phyloP scores from a whole-genome alignment of 1,140 invertebrate genomes.

The Wasmannia auropunctata region DNA sequence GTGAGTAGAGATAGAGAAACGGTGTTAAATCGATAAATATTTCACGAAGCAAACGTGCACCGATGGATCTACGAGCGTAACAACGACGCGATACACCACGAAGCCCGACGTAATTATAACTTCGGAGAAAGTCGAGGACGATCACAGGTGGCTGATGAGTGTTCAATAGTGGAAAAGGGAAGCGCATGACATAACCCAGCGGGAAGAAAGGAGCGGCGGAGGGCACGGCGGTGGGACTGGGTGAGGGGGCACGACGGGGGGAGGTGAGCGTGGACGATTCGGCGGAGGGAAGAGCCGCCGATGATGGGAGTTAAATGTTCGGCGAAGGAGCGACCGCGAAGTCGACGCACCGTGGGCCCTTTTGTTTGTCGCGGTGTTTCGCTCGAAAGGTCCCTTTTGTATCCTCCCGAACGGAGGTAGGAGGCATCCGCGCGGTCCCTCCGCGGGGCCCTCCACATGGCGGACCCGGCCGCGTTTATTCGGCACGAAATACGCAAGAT shows the following conservation, averaged over 20 bases:
- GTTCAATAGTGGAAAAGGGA: slow-evolving; percentile 71
- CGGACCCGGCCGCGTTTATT: slow-evolving; percentile 70
- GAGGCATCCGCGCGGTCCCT: slow-evolving; percentile 45
- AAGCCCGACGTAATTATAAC: slow-evolving; percentile 62
- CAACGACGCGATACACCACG: slow-evolving; percentile 34
- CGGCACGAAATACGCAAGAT: slow-evolving; percentile 78
- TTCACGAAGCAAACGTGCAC: not conserved
- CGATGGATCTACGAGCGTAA: slow-evolving; percentile 28
- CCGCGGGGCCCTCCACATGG: slow-evolving; percentile 76
- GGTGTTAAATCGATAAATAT: slow-evolving; percentile 1
- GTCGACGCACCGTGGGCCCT: slow-evolving; percentile 66
- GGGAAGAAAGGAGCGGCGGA: slow-evolving; percentile 26
- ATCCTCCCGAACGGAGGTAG: slow-evolving; percentile 47
- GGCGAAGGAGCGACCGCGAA: slow-evolving; percentile 69
- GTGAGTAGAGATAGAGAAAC: not conserved
- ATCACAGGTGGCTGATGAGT: slow-evolving; percentile 81
- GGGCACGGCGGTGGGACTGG: slow-evolving; percentile 2
- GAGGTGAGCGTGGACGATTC: slow-evolving; percentile 3
- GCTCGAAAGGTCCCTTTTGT: slow-evolving; percentile 78
- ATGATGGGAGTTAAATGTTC: slow-evolving; percentile 75
- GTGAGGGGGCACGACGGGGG: slow-evolving; percentile 2
- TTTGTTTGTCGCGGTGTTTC: slow-evolving; percentile 79
- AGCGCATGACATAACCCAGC: slow-evolving; percentile 35
- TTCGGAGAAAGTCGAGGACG: slow-evolving; percentile 71
- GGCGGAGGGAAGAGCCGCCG: slow-evolving; percentile 53